These are phyloP conservation scores for Sigmodon hispidus DNA, from an alignment of 2,113 vertebrate genomes.

Conservation along the genomic window DNA sequence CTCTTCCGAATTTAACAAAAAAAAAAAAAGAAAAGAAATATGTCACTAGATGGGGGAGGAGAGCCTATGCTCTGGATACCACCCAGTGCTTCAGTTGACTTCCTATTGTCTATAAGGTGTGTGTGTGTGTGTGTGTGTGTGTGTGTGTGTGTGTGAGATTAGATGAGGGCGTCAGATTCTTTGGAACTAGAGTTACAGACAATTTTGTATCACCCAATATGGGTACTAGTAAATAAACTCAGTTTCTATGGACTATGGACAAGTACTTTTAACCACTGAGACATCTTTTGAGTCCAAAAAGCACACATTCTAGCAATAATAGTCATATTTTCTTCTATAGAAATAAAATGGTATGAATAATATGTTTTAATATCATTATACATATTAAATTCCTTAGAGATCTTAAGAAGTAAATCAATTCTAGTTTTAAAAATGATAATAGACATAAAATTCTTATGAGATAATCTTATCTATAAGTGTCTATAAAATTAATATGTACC, in stretches of 20 bases:
- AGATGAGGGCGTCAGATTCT: neutral
- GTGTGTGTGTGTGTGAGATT: neutral
- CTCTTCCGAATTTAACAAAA: no score
- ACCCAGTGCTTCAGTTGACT: neutral
- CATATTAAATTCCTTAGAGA: neutral
- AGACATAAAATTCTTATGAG: neutral
- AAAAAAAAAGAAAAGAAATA: no score
- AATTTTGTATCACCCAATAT: neutral
- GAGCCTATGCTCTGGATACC: neutral
- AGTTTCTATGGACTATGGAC: no score
- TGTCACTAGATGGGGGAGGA: no score
- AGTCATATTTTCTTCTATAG: neutral
- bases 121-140: neutral
- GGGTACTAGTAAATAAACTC: neutral
- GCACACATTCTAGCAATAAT: neutral
- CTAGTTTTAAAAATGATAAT: conserved; percentile 15
- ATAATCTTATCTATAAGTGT: neutral
- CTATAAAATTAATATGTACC: neutral
- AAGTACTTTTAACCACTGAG: neutral
- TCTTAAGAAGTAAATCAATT: neutral
- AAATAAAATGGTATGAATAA: neutral
- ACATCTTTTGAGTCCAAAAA: neutral
- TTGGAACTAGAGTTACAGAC: neutral
- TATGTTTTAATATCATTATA: neutral
- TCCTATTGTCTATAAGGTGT: neutral